These are phyloP conservation scores for Caenorhabditis wallacei DNA, from an alignment of 2,888 invertebrate genomes.

Conservation along the genomic window DNA sequence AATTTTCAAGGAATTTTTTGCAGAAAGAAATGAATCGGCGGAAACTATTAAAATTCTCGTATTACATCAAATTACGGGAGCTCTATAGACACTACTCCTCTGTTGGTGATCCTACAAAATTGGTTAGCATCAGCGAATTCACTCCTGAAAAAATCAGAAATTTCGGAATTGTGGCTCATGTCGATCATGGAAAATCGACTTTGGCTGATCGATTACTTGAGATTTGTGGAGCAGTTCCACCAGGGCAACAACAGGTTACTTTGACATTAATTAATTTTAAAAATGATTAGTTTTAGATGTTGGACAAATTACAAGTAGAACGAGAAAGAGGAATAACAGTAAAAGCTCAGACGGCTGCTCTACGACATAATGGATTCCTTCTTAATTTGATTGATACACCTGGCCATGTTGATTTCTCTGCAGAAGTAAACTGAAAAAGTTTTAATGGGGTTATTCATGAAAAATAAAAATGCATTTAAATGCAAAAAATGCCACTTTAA, in stretches of 20 bases:
- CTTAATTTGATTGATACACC: conserved; percentile 98
- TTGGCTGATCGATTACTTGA: conserved; percentile 96
- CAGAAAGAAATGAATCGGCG: conserved; percentile 1
- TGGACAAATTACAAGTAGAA: conserved; percentile 88
- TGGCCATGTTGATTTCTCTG: conserved; percentile 93
- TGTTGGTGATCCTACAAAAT: conserved; percentile 65
- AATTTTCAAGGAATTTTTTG: neutral
- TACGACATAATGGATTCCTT: conserved; percentile 86
- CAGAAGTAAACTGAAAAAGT: conserved; percentile 63
- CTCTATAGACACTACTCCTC: conserved; percentile 11
- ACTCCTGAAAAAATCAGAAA: conserved; percentile 88
- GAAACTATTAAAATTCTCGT: conserved; percentile 6
- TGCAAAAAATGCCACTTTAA: too few relatives aligned
- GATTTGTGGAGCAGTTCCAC: conserved; percentile 87
- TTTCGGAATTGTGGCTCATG: conserved; percentile 96
- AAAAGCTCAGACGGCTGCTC: conserved; percentile 95
- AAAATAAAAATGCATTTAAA: too few relatives aligned
- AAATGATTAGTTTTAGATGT: conserved; percentile 24
- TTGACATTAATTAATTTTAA: neutral
- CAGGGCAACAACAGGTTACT: conserved; percentile 66
- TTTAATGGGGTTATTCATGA: too few relatives aligned
- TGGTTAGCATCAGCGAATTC: conserved; percentile 59
- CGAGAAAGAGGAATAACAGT: conserved; percentile 97
- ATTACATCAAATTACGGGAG: neutral
- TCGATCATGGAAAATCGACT: conserved; percentile 99